Evolutionary conservation across 1,140 invertebrate species (phyloP).

Genomic region (Plodia interpunctella): DNA sequence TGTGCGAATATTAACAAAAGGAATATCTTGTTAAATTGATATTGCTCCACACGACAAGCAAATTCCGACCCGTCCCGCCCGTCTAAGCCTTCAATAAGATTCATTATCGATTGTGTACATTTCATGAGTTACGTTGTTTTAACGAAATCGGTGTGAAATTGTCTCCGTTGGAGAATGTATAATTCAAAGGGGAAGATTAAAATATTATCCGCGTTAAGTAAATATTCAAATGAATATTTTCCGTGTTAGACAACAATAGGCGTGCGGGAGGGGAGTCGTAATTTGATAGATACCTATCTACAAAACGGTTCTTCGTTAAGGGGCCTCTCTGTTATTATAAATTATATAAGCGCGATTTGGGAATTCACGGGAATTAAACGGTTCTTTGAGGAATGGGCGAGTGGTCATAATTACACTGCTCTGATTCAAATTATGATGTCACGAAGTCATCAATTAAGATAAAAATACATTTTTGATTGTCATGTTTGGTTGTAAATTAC

Average conservation of each 20-base stretch:
- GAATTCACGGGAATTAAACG: slow-evolving; percentile 62
- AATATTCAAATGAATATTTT: slow-evolving; percentile 79
- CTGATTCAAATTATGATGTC: slow-evolving; percentile 6
- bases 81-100: slow-evolving; percentile 16
- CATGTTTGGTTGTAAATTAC: slow-evolving; percentile 8
- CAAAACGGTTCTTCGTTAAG: slow-evolving; percentile 70
- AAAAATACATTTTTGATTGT: slow-evolving; percentile 12
- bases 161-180: slow-evolving; percentile 75
- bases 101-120: slow-evolving; percentile 38
- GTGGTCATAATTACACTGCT: slow-evolving; percentile 7
- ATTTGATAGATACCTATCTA: slow-evolving; percentile 75
- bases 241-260: slow-evolving; percentile 75
- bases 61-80: slow-evolving; percentile 40
- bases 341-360: slow-evolving; percentile 71
- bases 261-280: slow-evolving; percentile 57
- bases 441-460: not conserved
- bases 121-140: slow-evolving; percentile 46
- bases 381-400: slow-evolving; percentile 31
- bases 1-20: slow-evolving; percentile 78
- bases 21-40: slow-evolving; percentile 78
- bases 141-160: slow-evolving; percentile 68
- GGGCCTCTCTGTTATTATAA: slow-evolving; percentile 69
- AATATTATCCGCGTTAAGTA: slow-evolving; percentile 79
- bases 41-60: slow-evolving; percentile 42
- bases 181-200: slow-evolving; percentile 78